A percentile compares a stretch with the other conserved stretches of the same genome.
phyloP scores from a whole-genome alignment of 2,113 vertebrate species.

The Tachuris rubrigastra region DNA sequence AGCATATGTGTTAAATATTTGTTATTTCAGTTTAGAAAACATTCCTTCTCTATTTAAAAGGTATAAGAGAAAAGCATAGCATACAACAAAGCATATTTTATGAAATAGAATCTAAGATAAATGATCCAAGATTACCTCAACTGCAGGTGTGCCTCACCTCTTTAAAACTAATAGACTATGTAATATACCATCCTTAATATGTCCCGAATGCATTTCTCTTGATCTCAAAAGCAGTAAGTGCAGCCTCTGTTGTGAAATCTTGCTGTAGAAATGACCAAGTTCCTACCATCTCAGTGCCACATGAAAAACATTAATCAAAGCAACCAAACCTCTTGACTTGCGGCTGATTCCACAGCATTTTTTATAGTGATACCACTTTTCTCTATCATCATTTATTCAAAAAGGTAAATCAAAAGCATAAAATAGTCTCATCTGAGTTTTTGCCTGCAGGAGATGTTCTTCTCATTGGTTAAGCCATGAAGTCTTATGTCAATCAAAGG shows the following conservation, averaged over 20 bases:
- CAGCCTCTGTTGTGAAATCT: background rate
- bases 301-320: conserved; percentile 34
- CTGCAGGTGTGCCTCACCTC: background rate
- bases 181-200: background rate
- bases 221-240: background rate
- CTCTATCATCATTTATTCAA: conserved; percentile 59
- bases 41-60: background rate
- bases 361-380: conserved; percentile 13
- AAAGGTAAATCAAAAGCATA: conserved; percentile 57
- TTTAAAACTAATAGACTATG: background rate
- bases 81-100: background rate
- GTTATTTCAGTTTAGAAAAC: background rate
- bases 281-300: background rate
- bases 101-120: background rate
- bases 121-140: background rate
- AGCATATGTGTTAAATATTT: background rate
- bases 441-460: conserved; percentile 25
- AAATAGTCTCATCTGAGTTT: conserved; percentile 32
- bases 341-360: conserved; percentile 35
- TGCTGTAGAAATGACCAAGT: background rate
- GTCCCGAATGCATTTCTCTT: background rate
- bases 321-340: conserved; percentile 15
- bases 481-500: background rate
- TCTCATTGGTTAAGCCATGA: background rate
- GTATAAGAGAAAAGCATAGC: background rate